Evolutionary conservation across 2,888 invertebrate species (phyloP).

Genomic region (Drosophila macrospina): DNA sequence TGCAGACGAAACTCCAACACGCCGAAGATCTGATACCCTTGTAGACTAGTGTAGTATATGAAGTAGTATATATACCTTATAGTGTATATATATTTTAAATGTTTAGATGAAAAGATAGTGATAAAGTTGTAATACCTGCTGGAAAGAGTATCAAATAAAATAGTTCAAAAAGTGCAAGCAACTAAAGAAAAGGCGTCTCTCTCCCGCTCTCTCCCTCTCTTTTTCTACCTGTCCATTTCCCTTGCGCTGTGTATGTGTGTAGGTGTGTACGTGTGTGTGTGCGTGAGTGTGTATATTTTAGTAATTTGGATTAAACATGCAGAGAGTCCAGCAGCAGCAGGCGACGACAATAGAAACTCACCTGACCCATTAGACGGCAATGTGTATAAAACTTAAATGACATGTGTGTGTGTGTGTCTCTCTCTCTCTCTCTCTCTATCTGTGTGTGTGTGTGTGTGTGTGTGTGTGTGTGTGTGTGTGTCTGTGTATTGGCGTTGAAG

Average conservation of each 20-base stretch:
- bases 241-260: too few species aligned
- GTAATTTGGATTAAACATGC: slow-evolving; percentile 81
- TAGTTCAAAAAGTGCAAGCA: slow-evolving; percentile 50
- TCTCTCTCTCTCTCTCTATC: too few species aligned
- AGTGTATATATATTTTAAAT: too few species aligned
- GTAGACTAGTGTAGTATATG: not conserved
- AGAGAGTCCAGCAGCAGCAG: slow-evolving; percentile 55
- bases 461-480: slow-evolving; percentile 24
- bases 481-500: slow-evolving; percentile 49
- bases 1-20: too few species aligned
- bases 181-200: not conserved
- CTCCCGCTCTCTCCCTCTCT: not conserved
- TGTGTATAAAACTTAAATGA: slow-evolving; percentile 65
- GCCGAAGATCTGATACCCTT: not conserved
- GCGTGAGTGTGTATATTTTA: slow-evolving; percentile 59
- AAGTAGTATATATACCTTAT: too few species aligned
- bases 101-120: too few species aligned
- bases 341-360: slow-evolving; percentile 78
- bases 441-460: slow-evolving; percentile 16
- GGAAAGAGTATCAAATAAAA: slow-evolving; percentile 2
- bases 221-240: not conserved
- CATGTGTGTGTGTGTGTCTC: slow-evolving; percentile 24
- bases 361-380: slow-evolving; percentile 75
- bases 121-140: not conserved
- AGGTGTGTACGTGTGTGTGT: slow-evolving; percentile 5